Percentiles rank a stretch among this genome's conserved stretches.
phyloP scores from a whole-genome alignment of 1,140 invertebrate genomes.

The Drosophila aff. region DNA sequence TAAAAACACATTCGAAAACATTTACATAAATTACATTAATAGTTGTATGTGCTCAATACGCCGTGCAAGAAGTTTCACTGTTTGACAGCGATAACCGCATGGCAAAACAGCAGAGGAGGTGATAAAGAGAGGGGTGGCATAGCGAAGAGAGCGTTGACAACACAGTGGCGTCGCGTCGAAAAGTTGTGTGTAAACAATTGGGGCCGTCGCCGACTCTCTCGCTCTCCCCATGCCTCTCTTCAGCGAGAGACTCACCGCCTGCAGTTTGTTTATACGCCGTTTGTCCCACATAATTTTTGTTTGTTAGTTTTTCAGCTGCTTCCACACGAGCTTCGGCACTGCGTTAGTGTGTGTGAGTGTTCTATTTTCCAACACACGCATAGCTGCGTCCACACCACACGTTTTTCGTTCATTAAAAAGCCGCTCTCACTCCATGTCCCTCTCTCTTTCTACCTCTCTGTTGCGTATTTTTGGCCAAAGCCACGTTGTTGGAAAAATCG shows the following conservation, averaged over 20 bases:
- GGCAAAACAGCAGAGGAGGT: constrained; percentile 22
- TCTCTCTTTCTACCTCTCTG: constrained; percentile 7
- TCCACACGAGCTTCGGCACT: constrained; percentile 31
- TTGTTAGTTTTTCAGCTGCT: constrained; percentile 79
- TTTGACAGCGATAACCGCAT: constrained; percentile 38
- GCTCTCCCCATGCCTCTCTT: constrained; percentile 15
- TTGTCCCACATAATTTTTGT: constrained; percentile 80
- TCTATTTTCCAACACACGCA: constrained; percentile 61
- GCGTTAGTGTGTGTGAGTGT: constrained; percentile 52
- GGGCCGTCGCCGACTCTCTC: constrained; percentile 33
- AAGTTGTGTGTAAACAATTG: constrained; percentile 63
- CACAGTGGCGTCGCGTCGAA: constrained; percentile 59
- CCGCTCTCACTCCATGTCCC: constrained; percentile 1
- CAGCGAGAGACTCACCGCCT: constrained; percentile 15
- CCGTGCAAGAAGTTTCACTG: neutral
- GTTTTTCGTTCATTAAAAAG: constrained; percentile 33
- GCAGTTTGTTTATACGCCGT: constrained; percentile 54
- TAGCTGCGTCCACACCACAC: constrained; percentile 5
- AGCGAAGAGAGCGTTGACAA: constrained; percentile 34
- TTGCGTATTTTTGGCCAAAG: constrained; percentile 69
- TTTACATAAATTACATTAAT: neutral
- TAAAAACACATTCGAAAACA: neutral
- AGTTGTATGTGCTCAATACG: no score
- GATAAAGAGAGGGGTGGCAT: neutral
- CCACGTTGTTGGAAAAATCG: constrained; percentile 58